Evolutionary conservation across 2,888 invertebrate species (phyloP), one percentile per base, ranked within the genome.

Genomic region (Patella caerulea): DNA sequence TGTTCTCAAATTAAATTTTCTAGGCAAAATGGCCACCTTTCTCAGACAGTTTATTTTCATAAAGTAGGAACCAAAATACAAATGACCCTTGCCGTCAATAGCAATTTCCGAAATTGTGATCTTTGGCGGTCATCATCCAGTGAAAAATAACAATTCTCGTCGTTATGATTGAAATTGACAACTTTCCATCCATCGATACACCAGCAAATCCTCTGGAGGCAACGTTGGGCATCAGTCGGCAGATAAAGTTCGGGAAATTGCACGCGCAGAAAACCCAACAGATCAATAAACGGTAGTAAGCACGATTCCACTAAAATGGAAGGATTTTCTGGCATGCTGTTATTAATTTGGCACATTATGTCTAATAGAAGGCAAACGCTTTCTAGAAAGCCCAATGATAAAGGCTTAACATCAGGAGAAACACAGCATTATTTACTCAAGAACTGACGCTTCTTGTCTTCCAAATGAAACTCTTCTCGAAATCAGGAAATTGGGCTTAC

Each of bases 31-130:
- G 45, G 1, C 45, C 45, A 45, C 9, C 45, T 45, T 45, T 45
- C 45, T 45, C 45, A 45, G 45, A 45, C 45, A 45, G 45, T 45
- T 45, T 45, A 45, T 45, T 45, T 45, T 45, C 45, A 45, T 45
- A 45, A 65, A 24, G 65, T 65, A 24, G 65, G 24, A 59, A 65
- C 24, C 19, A 65, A 65, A 65, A 65, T 65, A 65, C 24, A 24
- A 65, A 65, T 65, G 65, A 24, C 65, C 65, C 65, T 11, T 19
- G 65, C 24, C 19, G 65, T 65, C 65, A 65, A 65, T 65, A 65
- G 65, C 65, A 65, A 65, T 65, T 65, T 65, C 65, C 65, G 65
- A 65, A 65, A 65, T 65, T 65, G 65, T 65, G 65, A 65, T 65
- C 65, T 65, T 65, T 24, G 65, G 65, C 24, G 24, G 24, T 65